phyloP scores from a whole-genome alignment of 2,888 invertebrate species.

The Tipula lateralis region DNA sequence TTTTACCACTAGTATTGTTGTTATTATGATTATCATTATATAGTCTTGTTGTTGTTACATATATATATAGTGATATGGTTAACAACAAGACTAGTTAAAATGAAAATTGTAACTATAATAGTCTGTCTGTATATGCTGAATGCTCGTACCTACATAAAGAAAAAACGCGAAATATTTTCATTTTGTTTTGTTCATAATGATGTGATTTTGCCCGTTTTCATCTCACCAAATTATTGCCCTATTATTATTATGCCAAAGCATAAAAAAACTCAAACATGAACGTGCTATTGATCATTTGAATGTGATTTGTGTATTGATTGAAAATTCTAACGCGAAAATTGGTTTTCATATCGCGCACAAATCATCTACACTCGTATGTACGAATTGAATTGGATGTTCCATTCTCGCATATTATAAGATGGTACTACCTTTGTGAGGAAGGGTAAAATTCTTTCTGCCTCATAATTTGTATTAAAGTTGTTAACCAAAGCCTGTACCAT shows the following conservation, averaged over 20 bases:
- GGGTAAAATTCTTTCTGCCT: no score
- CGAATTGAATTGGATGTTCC: no score
- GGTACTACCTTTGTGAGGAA: no score
- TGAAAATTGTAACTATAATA: background rate
- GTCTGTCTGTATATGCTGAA: background rate
- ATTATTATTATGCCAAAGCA: background rate
- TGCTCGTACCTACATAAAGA: background rate
- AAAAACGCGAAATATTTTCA: background rate
- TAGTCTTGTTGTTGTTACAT: background rate
- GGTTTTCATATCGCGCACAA: background rate
- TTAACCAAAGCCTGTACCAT: no score
- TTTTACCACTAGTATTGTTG: background rate
- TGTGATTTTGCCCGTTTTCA: background rate
- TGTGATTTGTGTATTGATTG: background rate
- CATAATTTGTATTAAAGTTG: no score
- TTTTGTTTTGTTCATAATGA: background rate
- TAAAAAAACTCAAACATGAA: background rate
- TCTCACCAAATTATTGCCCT: background rate
- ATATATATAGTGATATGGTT: constrained; percentile 12
- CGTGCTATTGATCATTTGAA: constrained; percentile 19
- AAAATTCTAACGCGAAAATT: background rate
- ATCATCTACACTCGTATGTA: background rate
- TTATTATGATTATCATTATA: background rate
- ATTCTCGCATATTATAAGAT: no score
- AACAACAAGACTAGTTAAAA: constrained; percentile 24